Percentiles rank a stretch among this genome's conserved stretches.
These are phyloP conservation scores for Mormoops blainvillei DNA, from an alignment of 2,113 vertebrate species.

Conservation along the genomic window DNA sequence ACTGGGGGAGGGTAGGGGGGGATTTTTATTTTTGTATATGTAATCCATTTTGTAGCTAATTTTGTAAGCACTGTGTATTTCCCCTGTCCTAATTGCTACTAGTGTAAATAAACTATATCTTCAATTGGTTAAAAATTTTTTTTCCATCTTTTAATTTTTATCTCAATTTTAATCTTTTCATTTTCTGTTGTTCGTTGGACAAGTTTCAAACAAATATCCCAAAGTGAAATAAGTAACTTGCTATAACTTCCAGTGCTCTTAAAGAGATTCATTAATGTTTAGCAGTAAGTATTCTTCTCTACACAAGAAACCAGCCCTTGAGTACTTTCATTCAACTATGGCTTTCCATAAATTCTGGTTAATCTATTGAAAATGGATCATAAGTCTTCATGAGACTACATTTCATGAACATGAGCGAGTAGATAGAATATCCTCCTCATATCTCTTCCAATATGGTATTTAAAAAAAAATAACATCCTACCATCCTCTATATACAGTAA, in stretches of 20 bases:
- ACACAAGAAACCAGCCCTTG: not conserved
- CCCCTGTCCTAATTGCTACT: conserved; percentile 78
- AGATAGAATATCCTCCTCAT: not conserved
- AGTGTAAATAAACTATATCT: conserved; percentile 83
- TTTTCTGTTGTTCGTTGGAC: not conserved
- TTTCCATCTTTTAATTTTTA: not conserved
- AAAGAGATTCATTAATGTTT: not conserved
- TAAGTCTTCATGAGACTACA: not conserved
- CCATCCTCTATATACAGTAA: not conserved
- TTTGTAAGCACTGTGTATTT: conserved; percentile 80
- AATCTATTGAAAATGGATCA: not conserved
- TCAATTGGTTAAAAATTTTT: conserved; percentile 71
- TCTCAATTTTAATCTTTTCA: not conserved
- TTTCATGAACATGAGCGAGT: not conserved
- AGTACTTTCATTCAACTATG: not conserved
- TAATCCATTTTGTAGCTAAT: conserved; percentile 78
- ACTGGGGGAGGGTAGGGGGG: conserved; percentile 73
- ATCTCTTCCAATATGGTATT: not conserved
- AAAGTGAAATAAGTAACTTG: not conserved
- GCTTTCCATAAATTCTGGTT: not conserved
- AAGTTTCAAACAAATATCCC: not conserved
- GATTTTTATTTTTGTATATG: conserved; percentile 79
- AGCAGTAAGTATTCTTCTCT: not conserved
- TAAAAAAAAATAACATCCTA: not conserved
- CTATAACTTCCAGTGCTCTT: not conserved